Base-by-base conservation (phyloP, 2,888 invertebrate genomes). In the Romanomermis culicivorax region DNA sequence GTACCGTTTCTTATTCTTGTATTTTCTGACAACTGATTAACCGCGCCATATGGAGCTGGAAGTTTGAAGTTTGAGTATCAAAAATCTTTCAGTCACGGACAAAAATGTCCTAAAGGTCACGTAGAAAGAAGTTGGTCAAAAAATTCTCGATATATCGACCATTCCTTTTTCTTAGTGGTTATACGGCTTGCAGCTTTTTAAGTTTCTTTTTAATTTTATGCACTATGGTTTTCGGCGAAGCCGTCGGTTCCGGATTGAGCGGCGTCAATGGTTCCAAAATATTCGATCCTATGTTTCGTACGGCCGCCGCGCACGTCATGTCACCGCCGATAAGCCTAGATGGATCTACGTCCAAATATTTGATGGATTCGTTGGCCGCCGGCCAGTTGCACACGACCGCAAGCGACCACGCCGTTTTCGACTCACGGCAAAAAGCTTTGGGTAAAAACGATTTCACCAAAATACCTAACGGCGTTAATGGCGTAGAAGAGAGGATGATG, bases 391-490 rank as follows among this genome's bases (percentile, higher is more conserved):
- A 95, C 72, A 74, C 83, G 52, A 85, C 85, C n/a, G 95, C 83
- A 60, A 93, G 91, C 64, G 95, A 95, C 71, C 85, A 97, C 72
- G 93, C 93, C 74, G 91, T 93, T 1, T 95, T 91, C 74, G 82
- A 79, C 63, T 80, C 82, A 63, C 78, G 81, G 23, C 93, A 97
- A 70, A 97, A 95, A 71, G 82, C 81, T 54, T 60, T 83, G 3
- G 95, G 93, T 1, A 79, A 80, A 64, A 78, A 79, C 56, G 81
- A 95, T 74, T 95, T 95, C 74, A 63, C 82, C 24, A 85, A 85
- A 74, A 93, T 95, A 62, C 93, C 93, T 14, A 87, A 85, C 68
- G 58, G 57, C 23, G 88, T 95, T 0, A 97, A 97, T 69, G 97
- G 95, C 0, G 85, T 91, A 0, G 95, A 78, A 61, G 93, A 95